Conservation (phyloP, 1,140 invertebrate genomes). For the Cataglyphis hispanica region DNA sequence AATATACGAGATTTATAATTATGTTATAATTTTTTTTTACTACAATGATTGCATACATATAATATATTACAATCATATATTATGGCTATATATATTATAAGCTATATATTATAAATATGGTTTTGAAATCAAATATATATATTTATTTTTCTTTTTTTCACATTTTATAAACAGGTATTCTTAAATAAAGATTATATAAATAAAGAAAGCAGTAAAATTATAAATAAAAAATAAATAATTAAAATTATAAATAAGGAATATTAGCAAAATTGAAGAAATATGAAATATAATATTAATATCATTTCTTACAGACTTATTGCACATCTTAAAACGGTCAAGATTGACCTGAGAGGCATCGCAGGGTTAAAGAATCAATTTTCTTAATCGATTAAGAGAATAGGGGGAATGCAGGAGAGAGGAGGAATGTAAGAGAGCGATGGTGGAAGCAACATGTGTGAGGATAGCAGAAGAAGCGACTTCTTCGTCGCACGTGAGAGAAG, state of each 20-base stretch:
- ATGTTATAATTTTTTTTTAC: background rate
- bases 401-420: slow-evolving; percentile 40
- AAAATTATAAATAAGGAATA: background rate
- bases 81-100: too few species aligned
- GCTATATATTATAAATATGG: too few species aligned
- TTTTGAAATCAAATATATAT: background rate
- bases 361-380: slow-evolving; percentile 58
- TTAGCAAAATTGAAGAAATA: too few species aligned
- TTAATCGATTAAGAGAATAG: slow-evolving; percentile 49
- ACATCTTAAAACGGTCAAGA: background rate
- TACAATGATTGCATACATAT: too few species aligned
- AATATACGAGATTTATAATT: background rate
- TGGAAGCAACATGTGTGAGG: slow-evolving; percentile 63
- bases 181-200: too few species aligned
- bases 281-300: too few species aligned
- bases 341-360: background rate
- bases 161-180: background rate
- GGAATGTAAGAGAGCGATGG: slow-evolving; percentile 44
- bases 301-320: background rate
- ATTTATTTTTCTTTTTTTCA: background rate
- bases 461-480: slow-evolving; percentile 56
- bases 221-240: too few species aligned
- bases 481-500: slow-evolving; percentile 63
- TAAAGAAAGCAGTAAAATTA: too few species aligned
- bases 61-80: too few species aligned